These are phyloP conservation scores for Atta texana DNA, from an alignment of 1,140 invertebrate species.

Conservation along the genomic window DNA sequence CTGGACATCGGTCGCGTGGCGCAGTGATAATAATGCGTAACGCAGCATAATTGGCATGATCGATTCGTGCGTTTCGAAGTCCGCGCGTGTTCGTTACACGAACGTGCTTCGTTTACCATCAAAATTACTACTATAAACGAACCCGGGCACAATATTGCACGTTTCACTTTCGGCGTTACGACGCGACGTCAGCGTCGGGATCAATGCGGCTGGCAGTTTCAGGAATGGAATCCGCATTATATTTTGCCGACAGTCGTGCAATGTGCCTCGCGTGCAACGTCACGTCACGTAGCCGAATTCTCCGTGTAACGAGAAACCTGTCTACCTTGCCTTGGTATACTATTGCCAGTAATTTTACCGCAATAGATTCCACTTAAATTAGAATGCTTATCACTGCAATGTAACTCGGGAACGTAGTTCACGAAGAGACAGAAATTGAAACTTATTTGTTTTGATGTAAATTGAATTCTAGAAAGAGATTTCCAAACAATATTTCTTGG, in stretches of 20 bases:
- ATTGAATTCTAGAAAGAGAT: not conserved
- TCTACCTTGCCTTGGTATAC: not conserved
- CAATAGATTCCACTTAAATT: constrained; percentile 54
- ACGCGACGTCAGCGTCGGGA: not conserved
- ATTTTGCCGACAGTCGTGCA: constrained; percentile 27
- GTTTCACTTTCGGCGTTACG: constrained; percentile 40
- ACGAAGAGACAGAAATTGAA: constrained; percentile 2
- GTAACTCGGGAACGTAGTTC: not conserved
- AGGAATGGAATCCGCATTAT: constrained; percentile 40
- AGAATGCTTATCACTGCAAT: constrained; percentile 20
- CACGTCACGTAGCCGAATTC: constrained; percentile 39
- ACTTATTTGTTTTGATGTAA: constrained; percentile 37
- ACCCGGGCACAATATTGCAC: constrained; percentile 9
- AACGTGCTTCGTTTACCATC: not conserved
- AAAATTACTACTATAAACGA: not conserved
- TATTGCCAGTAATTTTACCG: constrained; percentile 23
- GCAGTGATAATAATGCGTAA: constrained; percentile 57
- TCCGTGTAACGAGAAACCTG: constrained; percentile 12
- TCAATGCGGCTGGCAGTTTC: constrained; percentile 39
- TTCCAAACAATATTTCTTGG: not conserved
- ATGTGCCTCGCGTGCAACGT: constrained; percentile 43
- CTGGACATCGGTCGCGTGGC: not conserved
- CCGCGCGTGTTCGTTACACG: constrained; percentile 26
- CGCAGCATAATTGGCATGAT: constrained; percentile 48
- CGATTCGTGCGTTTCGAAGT: constrained; percentile 46